Base-by-base conservation (phyloP, 2,797 vertebrate genomes). In the Pteropus rufus region DNA sequence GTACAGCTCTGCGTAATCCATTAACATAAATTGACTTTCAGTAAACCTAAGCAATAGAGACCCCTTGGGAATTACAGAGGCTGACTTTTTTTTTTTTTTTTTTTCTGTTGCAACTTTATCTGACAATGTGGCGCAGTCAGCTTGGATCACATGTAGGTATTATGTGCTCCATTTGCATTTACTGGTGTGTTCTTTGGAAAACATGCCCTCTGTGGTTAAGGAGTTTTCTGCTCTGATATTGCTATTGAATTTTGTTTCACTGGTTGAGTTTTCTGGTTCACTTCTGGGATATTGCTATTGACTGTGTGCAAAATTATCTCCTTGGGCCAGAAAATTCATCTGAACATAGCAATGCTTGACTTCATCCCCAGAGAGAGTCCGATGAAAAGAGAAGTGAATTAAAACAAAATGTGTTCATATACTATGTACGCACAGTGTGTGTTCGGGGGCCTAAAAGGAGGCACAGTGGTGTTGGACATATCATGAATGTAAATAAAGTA, bases 301-400 rank as follows among this genome's bases (percentile, higher is more conserved):
- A 97, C 94, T 93, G 54, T 94, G 76, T 94, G 70, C 84, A 98
- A 96, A 96, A 95, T 97, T 94, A 97, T 98, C 81, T 98, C 82
- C 89, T 97, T 95, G 73, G 70, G 67, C 86, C 95, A 97, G 96
- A 98, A 98, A 97, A 97, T 98, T 97, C 67, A 96, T 97, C 95
- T 98, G 96, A 95, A 86, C 96, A 86, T 41, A 93, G 93, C 75
- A 97, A 49, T 0, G 7, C 79, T 96, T 49, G 73, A 90, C 56
- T 46, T 96, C 84, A 94, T 97, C 89, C 89, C 64, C 73, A 91
- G 93, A 97, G 96, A 97, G 92, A 58, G 44, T 36, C 19, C 90
- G 76, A 91, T 95, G 86, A 93, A 93, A 97, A 96, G 94, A 46
- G 80, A 96, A 95, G 49, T 95, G 81, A 92, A 96, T 97, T 96